A percentile compares a stretch with the other conserved stretches of the same genome.
These are phyloP conservation scores for Seriola aureovittata DNA, from an alignment of 2,113 vertebrate species.

Conservation along the genomic window DNA sequence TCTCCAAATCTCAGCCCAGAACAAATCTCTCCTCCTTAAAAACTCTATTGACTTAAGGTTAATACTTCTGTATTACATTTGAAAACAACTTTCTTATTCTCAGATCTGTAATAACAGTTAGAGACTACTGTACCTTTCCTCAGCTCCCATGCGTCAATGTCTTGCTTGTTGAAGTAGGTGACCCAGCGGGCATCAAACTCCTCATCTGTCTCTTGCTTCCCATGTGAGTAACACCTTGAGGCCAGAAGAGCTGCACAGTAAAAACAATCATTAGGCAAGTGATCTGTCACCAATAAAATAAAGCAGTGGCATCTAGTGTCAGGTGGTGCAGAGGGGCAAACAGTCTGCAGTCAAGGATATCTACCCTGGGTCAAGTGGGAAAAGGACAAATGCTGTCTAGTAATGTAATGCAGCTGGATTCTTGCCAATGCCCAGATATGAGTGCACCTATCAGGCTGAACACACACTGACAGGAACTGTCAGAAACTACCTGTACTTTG, in stretches of 20 bases:
- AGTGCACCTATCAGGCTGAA: conserved; percentile 13
- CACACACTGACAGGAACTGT: background rate
- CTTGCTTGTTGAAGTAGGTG: conserved; percentile 96
- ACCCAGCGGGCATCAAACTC: conserved; percentile 99
- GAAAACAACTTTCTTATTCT: background rate
- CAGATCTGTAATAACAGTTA: background rate
- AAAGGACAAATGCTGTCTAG: conserved; percentile 3
- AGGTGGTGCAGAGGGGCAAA: background rate
- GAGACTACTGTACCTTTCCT: conserved; percentile 89
- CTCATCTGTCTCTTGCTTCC: conserved; percentile 94
- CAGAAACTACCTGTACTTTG: background rate
- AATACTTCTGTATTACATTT: background rate
- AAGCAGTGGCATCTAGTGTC: conserved; percentile 1
- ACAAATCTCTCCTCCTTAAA: background rate
- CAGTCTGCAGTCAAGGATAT: conserved; percentile 1
- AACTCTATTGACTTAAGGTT: background rate
- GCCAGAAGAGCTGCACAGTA: conserved; percentile 82
- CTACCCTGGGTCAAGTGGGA: background rate
- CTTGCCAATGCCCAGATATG: conserved; percentile 20
- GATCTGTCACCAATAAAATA: background rate
- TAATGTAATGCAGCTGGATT: conserved; percentile 33
- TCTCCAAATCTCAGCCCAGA: background rate
- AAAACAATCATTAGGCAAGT: background rate
- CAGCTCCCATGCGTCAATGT: conserved; percentile 98
- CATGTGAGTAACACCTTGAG: conserved; percentile 92